Percentiles rank a stretch among this genome's conserved stretches.
These are phyloP conservation scores for Megalopta genalis DNA, from an alignment of 1,140 invertebrate species.

Conservation along the genomic window DNA sequence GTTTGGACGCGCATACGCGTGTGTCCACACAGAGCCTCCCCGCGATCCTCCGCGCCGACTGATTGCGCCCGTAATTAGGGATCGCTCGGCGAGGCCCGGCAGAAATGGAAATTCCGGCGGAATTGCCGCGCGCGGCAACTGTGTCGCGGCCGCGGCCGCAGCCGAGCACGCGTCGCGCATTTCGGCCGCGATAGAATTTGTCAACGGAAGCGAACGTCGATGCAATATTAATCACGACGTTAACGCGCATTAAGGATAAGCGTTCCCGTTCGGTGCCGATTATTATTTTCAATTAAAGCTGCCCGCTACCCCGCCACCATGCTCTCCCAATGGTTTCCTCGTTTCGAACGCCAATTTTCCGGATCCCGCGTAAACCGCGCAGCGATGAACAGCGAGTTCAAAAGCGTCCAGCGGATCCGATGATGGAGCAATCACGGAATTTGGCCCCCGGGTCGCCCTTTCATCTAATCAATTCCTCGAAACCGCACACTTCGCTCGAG, in stretches of 20 bases:
- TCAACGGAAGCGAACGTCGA: constrained; percentile 20
- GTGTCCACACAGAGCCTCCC: not conserved
- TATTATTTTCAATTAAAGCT: constrained; percentile 2
- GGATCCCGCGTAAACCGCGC: not conserved
- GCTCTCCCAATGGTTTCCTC: not conserved
- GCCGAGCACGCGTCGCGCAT: not conserved
- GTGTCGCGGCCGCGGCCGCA: not conserved
- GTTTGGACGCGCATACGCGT: not conserved
- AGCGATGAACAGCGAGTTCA: not conserved
- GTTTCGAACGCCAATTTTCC: not conserved
- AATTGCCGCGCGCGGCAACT: not conserved
- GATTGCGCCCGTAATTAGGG: constrained; percentile 54
- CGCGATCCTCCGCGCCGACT: not conserved
- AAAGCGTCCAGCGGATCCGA: not conserved
- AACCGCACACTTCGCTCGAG: not conserved
- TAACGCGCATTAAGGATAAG: constrained; percentile 37
- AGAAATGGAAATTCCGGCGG: constrained; percentile 50
- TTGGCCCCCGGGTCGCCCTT: too few species aligned
- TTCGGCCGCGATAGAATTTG: constrained; percentile 37
- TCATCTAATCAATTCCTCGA: too few species aligned
- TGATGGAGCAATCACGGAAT: not conserved
- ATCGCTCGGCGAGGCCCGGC: constrained; percentile 5
- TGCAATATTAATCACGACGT: constrained; percentile 45
- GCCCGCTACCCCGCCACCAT: not conserved
- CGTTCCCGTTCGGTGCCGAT: not conserved